Conservation (phyloP, 2,113 vertebrate species). For the Mesocricetus auratus region DNA sequence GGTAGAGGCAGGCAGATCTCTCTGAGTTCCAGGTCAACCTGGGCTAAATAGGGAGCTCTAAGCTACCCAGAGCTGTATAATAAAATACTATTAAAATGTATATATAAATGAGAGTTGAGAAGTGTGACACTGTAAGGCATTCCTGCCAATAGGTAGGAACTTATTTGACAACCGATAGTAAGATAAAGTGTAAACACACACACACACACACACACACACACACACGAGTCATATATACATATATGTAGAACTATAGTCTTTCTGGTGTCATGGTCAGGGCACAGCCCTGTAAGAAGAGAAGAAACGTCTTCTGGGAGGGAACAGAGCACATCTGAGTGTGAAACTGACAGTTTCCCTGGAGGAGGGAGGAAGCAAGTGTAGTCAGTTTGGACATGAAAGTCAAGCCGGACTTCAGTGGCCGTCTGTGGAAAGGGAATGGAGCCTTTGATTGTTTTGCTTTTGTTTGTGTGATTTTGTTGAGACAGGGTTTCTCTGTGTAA, state of each 20-base stretch:
- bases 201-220: not conserved
- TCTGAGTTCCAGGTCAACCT: not conserved
- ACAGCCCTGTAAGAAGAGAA: not conserved
- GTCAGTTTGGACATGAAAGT: not conserved
- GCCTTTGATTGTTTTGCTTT: too few species aligned
- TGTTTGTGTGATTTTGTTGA: too few species aligned
- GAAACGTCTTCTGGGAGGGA: not conserved
- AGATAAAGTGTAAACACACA: not conserved
- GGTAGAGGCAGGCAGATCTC: not conserved
- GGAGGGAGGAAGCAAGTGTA: not conserved
- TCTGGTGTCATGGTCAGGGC: not conserved
- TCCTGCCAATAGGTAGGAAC: not conserved
- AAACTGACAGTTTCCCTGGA: not conserved
- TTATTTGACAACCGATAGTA: not conserved
- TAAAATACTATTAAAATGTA: not conserved
- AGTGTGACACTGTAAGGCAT: not conserved
- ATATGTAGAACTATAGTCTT: not conserved
- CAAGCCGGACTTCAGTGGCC: not conserved
- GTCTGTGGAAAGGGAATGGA: accelerated
- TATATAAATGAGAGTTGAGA: not conserved
- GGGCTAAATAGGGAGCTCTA: not conserved
- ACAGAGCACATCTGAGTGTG: accelerated
- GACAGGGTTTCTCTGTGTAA: too few species aligned
- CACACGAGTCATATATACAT: not conserved
- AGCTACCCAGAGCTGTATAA: not conserved